Evolutionary conservation across 2,888 invertebrate genomes (phyloP).

Genomic region (Branchipolynoe longqiensis): DNA sequence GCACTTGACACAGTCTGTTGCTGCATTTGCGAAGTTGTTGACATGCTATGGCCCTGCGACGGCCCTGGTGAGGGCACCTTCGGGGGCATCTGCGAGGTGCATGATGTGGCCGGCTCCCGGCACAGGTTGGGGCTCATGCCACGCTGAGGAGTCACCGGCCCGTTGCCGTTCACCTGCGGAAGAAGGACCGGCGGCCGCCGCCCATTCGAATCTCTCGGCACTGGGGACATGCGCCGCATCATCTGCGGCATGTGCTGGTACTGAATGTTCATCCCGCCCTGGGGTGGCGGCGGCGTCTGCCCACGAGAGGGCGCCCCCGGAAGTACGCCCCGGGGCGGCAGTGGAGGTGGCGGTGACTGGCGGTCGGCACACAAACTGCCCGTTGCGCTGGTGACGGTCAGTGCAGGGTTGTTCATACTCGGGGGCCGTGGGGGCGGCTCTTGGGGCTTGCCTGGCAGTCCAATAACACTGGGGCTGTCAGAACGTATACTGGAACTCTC

Average conservation of each 20-base stretch:
- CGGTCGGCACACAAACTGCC: constrained; percentile 30
- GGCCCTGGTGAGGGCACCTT: constrained; percentile 86
- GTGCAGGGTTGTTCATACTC: constrained; percentile 55
- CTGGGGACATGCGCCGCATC: constrained; percentile 90
- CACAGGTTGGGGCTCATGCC: constrained; percentile 83
- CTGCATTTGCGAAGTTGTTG: constrained; percentile 28
- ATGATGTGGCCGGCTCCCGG: constrained; percentile 30
- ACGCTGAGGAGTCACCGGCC: constrained; percentile 74
- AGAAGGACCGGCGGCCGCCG: neutral
- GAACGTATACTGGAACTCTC: constrained; percentile 82
- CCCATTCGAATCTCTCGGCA: constrained; percentile 84
- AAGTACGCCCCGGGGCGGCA: constrained; percentile 84
- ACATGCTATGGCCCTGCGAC: constrained; percentile 11
- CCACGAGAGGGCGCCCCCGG: constrained; percentile 61
- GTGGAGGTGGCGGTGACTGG: constrained; percentile 72
- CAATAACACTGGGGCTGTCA: constrained; percentile 90
- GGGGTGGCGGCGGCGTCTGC: constrained; percentile 84
- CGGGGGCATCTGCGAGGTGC: constrained; percentile 84
- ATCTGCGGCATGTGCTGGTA: constrained; percentile 84
- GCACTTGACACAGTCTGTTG: constrained; percentile 11
- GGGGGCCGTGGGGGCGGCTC: constrained; percentile 72
- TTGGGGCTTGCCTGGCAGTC: neutral
- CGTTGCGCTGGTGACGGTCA: constrained; percentile 4
- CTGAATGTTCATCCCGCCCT: constrained; percentile 58
- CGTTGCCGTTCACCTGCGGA: constrained; percentile 59